Conservation (phyloP, 64 coral and sea anemone genomes). For the Actinia tenebrosa region DNA sequence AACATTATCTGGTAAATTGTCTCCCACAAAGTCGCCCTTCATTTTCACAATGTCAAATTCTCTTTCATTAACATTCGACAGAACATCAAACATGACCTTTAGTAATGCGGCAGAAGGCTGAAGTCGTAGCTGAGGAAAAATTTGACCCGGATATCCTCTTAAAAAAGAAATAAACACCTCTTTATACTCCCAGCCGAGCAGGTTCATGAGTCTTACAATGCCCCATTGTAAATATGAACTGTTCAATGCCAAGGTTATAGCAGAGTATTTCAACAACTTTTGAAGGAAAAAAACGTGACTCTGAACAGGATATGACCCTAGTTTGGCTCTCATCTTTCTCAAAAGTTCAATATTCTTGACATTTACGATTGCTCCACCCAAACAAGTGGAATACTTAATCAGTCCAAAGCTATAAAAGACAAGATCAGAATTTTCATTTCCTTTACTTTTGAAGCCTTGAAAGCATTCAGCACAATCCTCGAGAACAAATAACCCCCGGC, state of each 20-base stretch:
- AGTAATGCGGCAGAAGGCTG: constrained; percentile 82
- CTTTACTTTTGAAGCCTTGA: constrained; percentile 79
- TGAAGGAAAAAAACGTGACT: constrained; percentile 53
- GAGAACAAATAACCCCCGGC: constrained; percentile 56
- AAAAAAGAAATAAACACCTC: constrained; percentile 71
- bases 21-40: constrained; percentile 87
- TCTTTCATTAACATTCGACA: constrained; percentile 43
- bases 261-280: constrained; percentile 71
- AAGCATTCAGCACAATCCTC: constrained; percentile 98
- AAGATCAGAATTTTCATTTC: constrained; percentile 69
- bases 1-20: constrained; percentile 56
- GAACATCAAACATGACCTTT: constrained; percentile 62
- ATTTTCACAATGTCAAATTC: constrained; percentile 64
- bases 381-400: constrained; percentile 79
- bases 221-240: constrained; percentile 38
- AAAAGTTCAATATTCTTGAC: constrained; percentile 64
- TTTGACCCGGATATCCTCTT: constrained; percentile 75
- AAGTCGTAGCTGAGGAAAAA: constrained; percentile 32
- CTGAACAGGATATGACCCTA: constrained; percentile 64
- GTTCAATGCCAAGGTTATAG: constrained; percentile 54
- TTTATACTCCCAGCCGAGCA: constrained; percentile 64
- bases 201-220: constrained; percentile 34
- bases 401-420: constrained; percentile 93
- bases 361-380: constrained; percentile 80
- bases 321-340: constrained; percentile 70